phyloP scores from a whole-genome alignment of 2,888 invertebrate genomes.

The Cyaniris semiargus region DNA sequence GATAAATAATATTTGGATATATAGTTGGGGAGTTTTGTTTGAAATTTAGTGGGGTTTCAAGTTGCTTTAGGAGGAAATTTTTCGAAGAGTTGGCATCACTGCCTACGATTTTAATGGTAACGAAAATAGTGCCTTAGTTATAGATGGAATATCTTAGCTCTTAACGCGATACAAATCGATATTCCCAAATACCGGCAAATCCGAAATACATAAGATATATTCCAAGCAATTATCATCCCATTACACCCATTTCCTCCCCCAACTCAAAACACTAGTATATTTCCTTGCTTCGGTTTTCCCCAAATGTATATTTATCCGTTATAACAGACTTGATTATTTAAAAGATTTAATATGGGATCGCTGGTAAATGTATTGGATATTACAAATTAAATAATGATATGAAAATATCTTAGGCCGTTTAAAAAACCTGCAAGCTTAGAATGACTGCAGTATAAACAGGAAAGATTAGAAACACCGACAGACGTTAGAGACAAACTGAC shows the following conservation, averaged over 20 bases:
- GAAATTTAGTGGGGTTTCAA: too few relatives aligned
- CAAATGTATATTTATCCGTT: not conserved
- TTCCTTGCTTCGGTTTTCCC: not conserved
- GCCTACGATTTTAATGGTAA: too few relatives aligned
- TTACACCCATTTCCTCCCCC: not conserved
- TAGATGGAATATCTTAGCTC: not conserved
- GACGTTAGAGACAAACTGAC: too few relatives aligned
- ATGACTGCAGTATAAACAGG: too few relatives aligned
- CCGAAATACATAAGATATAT: not conserved
- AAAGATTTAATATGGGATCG: not conserved
- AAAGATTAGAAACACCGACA: too few relatives aligned
- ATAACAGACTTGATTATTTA: not conserved
- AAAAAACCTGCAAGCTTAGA: too few relatives aligned
- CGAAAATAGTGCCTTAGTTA: too few relatives aligned
- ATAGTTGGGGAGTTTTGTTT: too few relatives aligned
- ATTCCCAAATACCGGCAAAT: not conserved
- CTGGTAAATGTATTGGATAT: not conserved
- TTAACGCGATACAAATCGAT: not conserved
- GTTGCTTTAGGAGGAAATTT: too few relatives aligned
- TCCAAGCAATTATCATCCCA: constrained; percentile 1
- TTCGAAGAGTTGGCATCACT: too few relatives aligned
- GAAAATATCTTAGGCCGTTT: too few relatives aligned
- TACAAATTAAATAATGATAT: not conserved
- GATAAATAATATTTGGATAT: too few relatives aligned
- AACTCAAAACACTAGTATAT: constrained; percentile 3